Evolutionary conservation across 2,797 vertebrate species (phyloP), one percentile per base, ranked within the genome.

Genomic region (Syngnathus rostellatus): DNA sequence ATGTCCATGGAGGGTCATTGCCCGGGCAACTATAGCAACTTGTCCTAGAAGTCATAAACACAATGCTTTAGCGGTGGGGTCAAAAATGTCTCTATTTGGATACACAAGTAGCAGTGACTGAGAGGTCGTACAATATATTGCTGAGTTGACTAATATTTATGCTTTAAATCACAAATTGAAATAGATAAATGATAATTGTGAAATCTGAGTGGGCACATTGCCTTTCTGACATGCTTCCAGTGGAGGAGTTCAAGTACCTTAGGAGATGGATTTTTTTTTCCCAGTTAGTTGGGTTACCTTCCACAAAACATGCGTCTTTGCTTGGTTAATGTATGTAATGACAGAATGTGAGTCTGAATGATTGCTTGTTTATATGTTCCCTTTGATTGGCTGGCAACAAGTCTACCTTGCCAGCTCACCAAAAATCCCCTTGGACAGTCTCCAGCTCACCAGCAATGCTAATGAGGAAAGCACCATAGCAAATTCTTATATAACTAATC

Each of bases 11-110:
- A 55, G 80, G 84, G 82, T 89, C 85, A 86, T 19, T 84, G 84
- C 80, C 87, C 84, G 76, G 70, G 70, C 72, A 88, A 77, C 77
- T 80, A 83, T 74, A 78, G 77, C 77, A 73, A 70, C 75, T 69
- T 65, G 66, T 72, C 77, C 65, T 61, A 14, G 48, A 62, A 77
- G 71, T 77, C 70, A 66, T 81, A 79, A 84, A 83, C 77, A 82
- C 50, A 71, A 63, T 62, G 65, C 66, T 73, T 68, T 53, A 60
- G 53, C 69, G 11, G 38, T 9, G 9, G 58, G 19, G 38, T 58
- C 55, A 37, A 12, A 58, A 38, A 58, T 8, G 55, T 37, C 55
- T 60, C 9, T 19, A n/a, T 61, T 61, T 40, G 39, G 59, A n/a
- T 12, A 31, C 53, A 55, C 11, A 58, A 58, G 31, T 37, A 16